phyloP scores from a whole-genome alignment of 1,140 invertebrate species.

The Penaeus vannamei region DNA sequence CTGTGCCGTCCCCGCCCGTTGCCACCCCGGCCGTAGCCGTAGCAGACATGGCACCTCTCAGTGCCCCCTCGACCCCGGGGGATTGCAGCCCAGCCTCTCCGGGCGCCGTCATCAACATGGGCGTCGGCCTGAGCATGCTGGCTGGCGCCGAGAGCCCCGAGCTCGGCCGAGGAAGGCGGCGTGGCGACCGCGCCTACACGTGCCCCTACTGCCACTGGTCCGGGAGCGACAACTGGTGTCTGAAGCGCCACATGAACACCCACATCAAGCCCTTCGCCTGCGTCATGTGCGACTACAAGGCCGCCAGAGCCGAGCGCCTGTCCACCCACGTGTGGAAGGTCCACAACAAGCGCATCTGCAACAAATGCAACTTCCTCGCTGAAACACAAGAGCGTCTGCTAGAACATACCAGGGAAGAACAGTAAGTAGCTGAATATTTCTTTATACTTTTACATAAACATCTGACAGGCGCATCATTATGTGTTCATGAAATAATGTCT shows the following conservation, averaged over 20 bases:
- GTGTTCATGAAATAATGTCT: background rate
- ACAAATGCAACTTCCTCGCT: constrained; percentile 87
- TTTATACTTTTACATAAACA: background rate
- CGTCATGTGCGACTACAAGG: constrained; percentile 91
- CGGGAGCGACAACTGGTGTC: constrained; percentile 93
- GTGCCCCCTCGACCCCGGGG: constrained; percentile 49
- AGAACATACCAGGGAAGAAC: constrained; percentile 67
- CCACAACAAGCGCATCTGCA: constrained; percentile 90
- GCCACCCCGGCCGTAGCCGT: constrained; percentile 68
- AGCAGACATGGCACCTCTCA: constrained; percentile 60
- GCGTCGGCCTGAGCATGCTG: constrained; percentile 45
- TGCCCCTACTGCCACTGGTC: constrained; percentile 92
- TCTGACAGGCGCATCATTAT: background rate
- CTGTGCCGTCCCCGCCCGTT: constrained; percentile 40
- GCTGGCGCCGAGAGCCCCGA: constrained; percentile 53
- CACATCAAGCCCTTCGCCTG: constrained; percentile 92
- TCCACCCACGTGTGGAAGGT: constrained; percentile 91
- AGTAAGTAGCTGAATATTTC: constrained; percentile 57
- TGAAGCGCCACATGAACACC: constrained; percentile 91
- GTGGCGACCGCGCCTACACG: constrained; percentile 77
- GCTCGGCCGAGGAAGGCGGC: constrained; percentile 47
- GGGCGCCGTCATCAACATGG: constrained; percentile 43
- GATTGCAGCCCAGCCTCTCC: constrained; percentile 55
- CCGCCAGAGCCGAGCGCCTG: constrained; percentile 86
- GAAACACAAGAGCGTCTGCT: constrained; percentile 78